Evolutionary conservation across 92 coral and sea anemone genomes (phyloP).

Genomic region (Phenganax subtilis): DNA sequence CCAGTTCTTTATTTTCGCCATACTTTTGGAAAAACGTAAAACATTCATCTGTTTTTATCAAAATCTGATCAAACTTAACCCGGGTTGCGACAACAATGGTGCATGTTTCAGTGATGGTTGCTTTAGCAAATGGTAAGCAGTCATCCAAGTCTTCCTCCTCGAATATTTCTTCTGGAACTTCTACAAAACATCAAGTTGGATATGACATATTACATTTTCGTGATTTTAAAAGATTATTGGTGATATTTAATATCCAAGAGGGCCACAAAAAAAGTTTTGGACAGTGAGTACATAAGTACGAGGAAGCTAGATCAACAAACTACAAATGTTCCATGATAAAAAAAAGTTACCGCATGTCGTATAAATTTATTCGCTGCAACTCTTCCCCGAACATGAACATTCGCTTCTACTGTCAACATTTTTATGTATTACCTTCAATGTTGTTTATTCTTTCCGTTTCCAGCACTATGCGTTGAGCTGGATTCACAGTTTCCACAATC

Average conservation of each 20-base stretch:
- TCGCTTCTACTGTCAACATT: too few species aligned
- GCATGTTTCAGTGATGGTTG: not conserved
- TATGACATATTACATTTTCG: not conserved
- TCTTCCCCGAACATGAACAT: too few species aligned
- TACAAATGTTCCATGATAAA: too few species aligned
- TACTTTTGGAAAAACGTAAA: not conserved
- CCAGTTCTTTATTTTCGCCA: not conserved
- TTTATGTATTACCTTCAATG: not conserved
- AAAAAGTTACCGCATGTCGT: conserved; percentile 11
- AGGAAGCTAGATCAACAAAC: not conserved
- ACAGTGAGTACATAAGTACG: too few species aligned
- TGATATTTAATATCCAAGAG: too few species aligned
- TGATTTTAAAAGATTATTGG: too few species aligned
- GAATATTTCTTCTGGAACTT: not conserved
- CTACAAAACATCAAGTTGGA: not conserved
- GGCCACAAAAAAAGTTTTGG: too few species aligned
- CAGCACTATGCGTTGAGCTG: not conserved
- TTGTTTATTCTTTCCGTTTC: too few species aligned
- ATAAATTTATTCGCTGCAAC: conserved; percentile 31
- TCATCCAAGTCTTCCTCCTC: not conserved
- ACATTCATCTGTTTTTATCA: not conserved
- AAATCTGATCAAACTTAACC: not conserved
- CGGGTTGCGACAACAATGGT: conserved; percentile 10
- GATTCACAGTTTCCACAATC: not conserved
- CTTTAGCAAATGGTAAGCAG: conserved; percentile 5